These are phyloP conservation scores for Drosophila parthenogenetica DNA, from an alignment of 2,888 invertebrate species.

Conservation along the genomic window DNA sequence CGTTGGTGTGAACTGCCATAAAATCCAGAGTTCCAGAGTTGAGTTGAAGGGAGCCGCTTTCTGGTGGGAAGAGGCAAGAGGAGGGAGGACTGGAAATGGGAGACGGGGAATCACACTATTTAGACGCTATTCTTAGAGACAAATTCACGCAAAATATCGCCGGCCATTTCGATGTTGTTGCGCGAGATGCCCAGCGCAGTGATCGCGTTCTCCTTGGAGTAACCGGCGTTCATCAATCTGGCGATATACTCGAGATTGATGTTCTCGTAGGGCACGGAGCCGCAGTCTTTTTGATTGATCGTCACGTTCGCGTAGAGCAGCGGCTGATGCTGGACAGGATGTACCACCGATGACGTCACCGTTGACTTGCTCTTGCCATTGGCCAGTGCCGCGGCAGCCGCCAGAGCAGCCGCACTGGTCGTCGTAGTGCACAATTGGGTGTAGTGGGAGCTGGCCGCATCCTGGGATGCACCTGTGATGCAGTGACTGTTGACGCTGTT, in stretches of 20 bases:
- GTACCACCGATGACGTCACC: constrained; percentile 53
- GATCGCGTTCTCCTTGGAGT: constrained; percentile 95
- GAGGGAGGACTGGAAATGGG: too few species aligned
- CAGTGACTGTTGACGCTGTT: neutral
- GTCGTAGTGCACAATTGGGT: constrained; percentile 77
- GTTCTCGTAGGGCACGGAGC: constrained; percentile 91
- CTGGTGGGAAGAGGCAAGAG: too few species aligned
- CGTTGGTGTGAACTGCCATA: too few species aligned
- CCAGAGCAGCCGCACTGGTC: constrained; percentile 66
- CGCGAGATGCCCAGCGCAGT: constrained; percentile 96
- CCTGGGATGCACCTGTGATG: constrained; percentile 27
- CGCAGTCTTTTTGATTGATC: constrained; percentile 85
- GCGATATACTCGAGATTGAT: constrained; percentile 96
- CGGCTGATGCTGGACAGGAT: constrained; percentile 70
- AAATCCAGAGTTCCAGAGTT: too few species aligned
- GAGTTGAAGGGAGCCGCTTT: too few species aligned
- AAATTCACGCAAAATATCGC: constrained; percentile 96
- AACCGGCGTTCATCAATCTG: constrained; percentile 94
- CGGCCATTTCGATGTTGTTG: constrained; percentile 97
- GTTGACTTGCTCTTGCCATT: constrained; percentile 51
- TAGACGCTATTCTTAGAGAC: constrained; percentile 87
- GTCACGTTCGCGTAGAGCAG: constrained; percentile 85
- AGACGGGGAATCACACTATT: constrained; percentile 16
- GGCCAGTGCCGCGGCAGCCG: constrained; percentile 57
- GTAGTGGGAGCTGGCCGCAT: constrained; percentile 69